A percentile compares a stretch with the other conserved stretches of the same genome.
Conservation (phyloP, 2,888 invertebrate genomes). For the Piscicola geometra region DNA sequence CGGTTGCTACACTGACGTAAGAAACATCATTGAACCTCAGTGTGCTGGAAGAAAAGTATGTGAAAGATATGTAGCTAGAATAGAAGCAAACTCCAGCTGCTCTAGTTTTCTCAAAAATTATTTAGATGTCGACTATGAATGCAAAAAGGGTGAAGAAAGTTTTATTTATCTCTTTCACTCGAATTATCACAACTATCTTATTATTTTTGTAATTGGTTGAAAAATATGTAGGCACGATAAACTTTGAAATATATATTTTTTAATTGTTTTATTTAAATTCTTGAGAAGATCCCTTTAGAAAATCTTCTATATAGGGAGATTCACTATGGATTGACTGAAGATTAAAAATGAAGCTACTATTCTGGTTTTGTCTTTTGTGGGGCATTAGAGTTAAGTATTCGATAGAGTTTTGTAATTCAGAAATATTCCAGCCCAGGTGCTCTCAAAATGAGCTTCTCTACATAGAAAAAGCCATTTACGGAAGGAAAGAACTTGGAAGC, state of each 20-base stretch:
- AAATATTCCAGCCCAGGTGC: constrained; percentile 2
- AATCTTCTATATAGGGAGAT: too few species aligned
- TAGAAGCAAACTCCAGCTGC: not conserved
- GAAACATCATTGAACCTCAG: constrained; percentile 17
- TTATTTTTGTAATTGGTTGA: too few species aligned
- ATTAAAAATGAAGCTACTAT: too few species aligned
- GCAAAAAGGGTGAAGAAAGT: not conserved
- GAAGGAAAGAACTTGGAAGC: constrained; percentile 1
- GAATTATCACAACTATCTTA: too few species aligned
- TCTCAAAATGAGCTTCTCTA: not conserved
- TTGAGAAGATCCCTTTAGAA: too few species aligned
- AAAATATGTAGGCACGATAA: too few species aligned
- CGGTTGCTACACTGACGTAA: constrained; percentile 26
- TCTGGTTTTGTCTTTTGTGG: too few species aligned
- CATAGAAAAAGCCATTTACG: not conserved
- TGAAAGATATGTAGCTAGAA: constrained; percentile 2
- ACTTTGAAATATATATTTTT: too few species aligned
- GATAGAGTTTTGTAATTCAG: constrained; percentile 1
- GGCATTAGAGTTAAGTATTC: not conserved
- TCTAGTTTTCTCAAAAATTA: not conserved
- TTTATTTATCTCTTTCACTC: too few species aligned
- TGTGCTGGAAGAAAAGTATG: constrained; percentile 14
- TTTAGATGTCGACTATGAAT: not conserved
- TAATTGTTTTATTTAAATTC: too few species aligned
- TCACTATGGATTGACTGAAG: too few species aligned